phyloP scores from a whole-genome alignment of 2,888 invertebrate genomes.

The Melangyna quadrimaculata region DNA sequence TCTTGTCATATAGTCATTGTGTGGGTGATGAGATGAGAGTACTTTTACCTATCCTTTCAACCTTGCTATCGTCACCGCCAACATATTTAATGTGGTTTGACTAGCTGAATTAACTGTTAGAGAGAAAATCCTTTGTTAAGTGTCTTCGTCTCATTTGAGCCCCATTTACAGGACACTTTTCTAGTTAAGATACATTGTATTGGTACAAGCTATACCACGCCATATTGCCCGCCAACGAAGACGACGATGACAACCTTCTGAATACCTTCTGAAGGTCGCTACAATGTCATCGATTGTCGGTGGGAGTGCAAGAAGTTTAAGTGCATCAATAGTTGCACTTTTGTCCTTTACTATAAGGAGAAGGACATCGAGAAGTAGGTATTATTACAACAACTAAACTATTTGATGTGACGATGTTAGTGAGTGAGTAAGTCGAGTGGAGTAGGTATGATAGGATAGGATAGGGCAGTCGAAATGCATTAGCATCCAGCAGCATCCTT shows the following conservation, averaged over 20 bases:
- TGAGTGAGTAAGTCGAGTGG: neutral
- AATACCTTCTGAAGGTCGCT: slow-evolving; percentile 60
- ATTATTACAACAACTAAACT: neutral
- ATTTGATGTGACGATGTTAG: neutral
- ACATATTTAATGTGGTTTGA: slow-evolving; percentile 36
- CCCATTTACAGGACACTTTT: slow-evolving; percentile 51
- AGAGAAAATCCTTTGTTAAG: slow-evolving; percentile 64
- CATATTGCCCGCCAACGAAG: neutral
- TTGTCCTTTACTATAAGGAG: slow-evolving; percentile 44
- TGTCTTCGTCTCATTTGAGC: slow-evolving; percentile 58
- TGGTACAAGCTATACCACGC: neutral
- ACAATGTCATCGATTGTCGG: slow-evolving; percentile 38
- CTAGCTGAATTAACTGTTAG: slow-evolving; percentile 57
- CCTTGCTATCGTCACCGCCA: neutral
- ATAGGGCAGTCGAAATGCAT: slow-evolving; percentile 42
- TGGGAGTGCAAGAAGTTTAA: slow-evolving; percentile 17
- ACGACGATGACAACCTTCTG: neutral
- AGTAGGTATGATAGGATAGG: neutral
- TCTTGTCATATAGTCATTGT: neutral
- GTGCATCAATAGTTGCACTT: slow-evolving; percentile 64
- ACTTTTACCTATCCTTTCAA: neutral
- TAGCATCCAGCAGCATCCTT: slow-evolving; percentile 40
- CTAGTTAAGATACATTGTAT: neutral
- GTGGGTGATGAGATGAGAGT: slow-evolving; percentile 14
- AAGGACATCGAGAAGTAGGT: slow-evolving; percentile 46